phyloP scores from a whole-genome alignment of 2,888 invertebrate genomes.

The Cyclophora punctaria region DNA sequence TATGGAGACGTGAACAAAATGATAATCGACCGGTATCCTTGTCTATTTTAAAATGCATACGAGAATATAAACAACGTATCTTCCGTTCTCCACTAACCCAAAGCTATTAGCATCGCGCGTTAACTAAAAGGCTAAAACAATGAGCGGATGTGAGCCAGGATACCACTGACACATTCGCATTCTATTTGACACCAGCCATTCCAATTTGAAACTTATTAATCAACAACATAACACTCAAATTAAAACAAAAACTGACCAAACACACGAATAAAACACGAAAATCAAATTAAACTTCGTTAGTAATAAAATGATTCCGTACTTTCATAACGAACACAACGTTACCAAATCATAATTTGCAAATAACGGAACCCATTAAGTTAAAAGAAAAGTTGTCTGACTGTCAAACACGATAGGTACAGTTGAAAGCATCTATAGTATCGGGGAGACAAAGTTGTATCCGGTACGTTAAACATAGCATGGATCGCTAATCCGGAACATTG shows the following conservation, averaged over 20 bases:
- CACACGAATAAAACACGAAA: too few relatives aligned
- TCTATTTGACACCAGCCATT: conserved; percentile 46
- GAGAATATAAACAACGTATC: conserved; percentile 18
- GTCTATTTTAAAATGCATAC: neutral
- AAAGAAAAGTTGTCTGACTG: neutral
- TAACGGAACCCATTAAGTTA: too few relatives aligned
- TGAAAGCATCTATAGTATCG: conserved; percentile 18
- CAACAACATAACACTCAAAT: conserved; percentile 12
- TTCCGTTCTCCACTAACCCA: conserved; percentile 26
- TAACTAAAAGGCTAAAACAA: conserved; percentile 41
- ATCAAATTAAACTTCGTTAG: neutral
- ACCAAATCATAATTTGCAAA: too few relatives aligned
- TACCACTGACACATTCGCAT: conserved; percentile 49
- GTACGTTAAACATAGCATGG: conserved; percentile 58
- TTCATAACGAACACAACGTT: too few relatives aligned
- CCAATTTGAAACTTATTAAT: conserved; percentile 41
- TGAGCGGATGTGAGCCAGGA: conserved; percentile 59
- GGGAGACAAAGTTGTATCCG: conserved; percentile 52
- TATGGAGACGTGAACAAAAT: neutral
- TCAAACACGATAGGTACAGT: neutral
- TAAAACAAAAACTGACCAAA: too few relatives aligned
- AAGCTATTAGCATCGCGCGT: conserved; percentile 39
- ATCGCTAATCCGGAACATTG: conserved; percentile 66
- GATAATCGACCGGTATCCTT: neutral
- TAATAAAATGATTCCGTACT: neutral